phyloP scores from a whole-genome alignment of 2,888 invertebrate species.

The Epinotia demarniana region DNA sequence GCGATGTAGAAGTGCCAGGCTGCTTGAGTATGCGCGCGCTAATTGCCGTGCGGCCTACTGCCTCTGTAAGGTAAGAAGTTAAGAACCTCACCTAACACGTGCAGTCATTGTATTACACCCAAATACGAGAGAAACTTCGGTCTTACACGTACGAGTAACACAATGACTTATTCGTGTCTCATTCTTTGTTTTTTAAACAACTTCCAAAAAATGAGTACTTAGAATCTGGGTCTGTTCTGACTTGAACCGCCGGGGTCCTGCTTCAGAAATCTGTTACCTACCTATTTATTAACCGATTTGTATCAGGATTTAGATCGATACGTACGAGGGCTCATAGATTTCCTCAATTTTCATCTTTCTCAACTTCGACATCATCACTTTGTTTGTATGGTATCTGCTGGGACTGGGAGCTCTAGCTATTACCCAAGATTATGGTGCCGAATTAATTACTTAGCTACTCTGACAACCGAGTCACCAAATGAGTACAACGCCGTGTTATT shows the following conservation, averaged over 20 bases:
- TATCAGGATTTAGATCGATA: too few species aligned
- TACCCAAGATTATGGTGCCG: not conserved
- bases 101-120: not conserved
- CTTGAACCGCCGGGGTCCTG: too few species aligned
- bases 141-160: not conserved
- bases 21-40: conserved; percentile 6
- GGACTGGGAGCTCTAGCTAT: not conserved
- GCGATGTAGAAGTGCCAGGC: too few species aligned
- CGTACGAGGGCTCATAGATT: too few species aligned
- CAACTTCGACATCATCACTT: not conserved
- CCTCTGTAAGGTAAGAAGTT: conserved; percentile 6
- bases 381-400: not conserved
- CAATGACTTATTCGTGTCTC: not conserved
- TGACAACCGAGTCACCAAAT: not conserved
- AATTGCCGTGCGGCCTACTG: conserved; percentile 17
- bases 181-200: not conserved
- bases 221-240: not conserved
- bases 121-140: not conserved
- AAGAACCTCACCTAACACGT: not conserved
- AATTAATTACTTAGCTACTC: too few species aligned
- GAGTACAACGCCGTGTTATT: not conserved
- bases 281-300: too few species aligned
- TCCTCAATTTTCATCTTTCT: too few species aligned
- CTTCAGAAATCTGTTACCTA: too few species aligned
- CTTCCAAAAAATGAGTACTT: not conserved